Percentiles rank a stretch among this genome's conserved stretches.
phyloP scores from a whole-genome alignment of 2,888 invertebrate genomes.

The Hemistola chrysoprasaria region DNA sequence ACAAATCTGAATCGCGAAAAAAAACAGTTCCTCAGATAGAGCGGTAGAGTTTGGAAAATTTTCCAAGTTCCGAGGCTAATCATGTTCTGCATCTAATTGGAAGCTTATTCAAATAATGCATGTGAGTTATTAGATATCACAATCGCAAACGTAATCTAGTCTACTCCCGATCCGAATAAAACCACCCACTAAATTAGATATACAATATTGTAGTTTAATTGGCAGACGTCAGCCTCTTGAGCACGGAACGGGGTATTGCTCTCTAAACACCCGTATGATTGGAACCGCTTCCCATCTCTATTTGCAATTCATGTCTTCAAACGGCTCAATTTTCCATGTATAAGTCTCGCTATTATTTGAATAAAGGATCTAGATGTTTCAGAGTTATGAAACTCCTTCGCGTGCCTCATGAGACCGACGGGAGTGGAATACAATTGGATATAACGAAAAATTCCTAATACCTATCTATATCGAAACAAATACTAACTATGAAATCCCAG shows the following conservation, averaged over 20 bases:
- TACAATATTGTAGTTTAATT: conserved; percentile 57
- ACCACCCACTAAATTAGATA: conserved; percentile 39
- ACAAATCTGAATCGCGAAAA: no score
- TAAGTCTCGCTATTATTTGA: conserved; percentile 30
- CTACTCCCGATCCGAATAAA: conserved; percentile 30
- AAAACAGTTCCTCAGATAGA: no score
- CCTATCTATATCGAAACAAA: background rate
- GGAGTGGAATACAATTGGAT: conserved; percentile 12
- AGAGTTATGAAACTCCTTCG: conserved; percentile 27
- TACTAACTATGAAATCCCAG: no score
- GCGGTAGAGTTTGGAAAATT: no score
- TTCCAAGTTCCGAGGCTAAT: no score
- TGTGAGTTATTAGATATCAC: conserved; percentile 1
- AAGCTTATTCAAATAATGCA: background rate
- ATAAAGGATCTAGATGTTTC: conserved; percentile 29
- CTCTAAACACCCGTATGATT: conserved; percentile 60
- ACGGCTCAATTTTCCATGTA: conserved; percentile 31
- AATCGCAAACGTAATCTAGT: conserved; percentile 14
- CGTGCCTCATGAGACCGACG: conserved; percentile 24
- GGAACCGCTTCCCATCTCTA: conserved; percentile 49
- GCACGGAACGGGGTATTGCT: conserved; percentile 48
- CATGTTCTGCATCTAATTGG: no score
- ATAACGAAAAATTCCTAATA: conserved; percentile 2
- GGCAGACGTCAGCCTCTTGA: conserved; percentile 50
- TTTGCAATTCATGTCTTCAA: conserved; percentile 61